A percentile compares a stretch with the other conserved stretches of the same genome.
phyloP scores from a whole-genome alignment of 2,888 invertebrate genomes.

The Rhamphomyia laevipes region DNA sequence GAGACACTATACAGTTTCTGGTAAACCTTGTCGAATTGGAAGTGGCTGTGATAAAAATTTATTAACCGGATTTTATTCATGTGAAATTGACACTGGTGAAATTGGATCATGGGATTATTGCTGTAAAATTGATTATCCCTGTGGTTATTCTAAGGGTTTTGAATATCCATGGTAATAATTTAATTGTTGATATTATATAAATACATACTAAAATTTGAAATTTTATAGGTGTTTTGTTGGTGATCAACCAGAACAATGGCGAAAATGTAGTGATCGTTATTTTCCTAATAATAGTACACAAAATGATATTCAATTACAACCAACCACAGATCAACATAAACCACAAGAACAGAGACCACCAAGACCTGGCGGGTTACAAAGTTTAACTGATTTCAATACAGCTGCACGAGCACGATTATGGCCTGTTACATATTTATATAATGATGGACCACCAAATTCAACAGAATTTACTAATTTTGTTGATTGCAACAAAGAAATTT shows the following conservation, averaged over 20 bases:
- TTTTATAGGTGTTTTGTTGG: slow-evolving; percentile 70
- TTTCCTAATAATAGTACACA: slow-evolving; percentile 40
- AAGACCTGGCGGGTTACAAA: slow-evolving; percentile 32
- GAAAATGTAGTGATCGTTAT: slow-evolving; percentile 75
- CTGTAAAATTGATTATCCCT: slow-evolving; percentile 68
- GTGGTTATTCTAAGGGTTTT: slow-evolving; percentile 73
- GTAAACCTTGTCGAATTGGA: slow-evolving; percentile 62
- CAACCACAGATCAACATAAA: slow-evolving; percentile 29
- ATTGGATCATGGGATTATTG: slow-evolving; percentile 75
- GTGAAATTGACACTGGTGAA: slow-evolving; percentile 62
- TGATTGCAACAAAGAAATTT: slow-evolving; percentile 38
- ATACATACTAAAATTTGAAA: too few relatives aligned
- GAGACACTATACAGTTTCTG: slow-evolving; percentile 69
- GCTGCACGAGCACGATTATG: slow-evolving; percentile 49
- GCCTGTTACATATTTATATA: slow-evolving; percentile 74
- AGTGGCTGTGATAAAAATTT: slow-evolving; percentile 59
- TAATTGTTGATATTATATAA: too few relatives aligned
- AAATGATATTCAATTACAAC: slow-evolving; percentile 37
- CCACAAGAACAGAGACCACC: slow-evolving; percentile 30
- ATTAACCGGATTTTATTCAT: slow-evolving; percentile 72
- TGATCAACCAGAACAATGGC: slow-evolving; percentile 64
- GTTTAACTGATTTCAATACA: slow-evolving; percentile 36
- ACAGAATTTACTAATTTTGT: slow-evolving; percentile 41
- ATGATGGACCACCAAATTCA: slow-evolving; percentile 64
- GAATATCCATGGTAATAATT: slow-evolving; percentile 61